Base-by-base conservation (phyloP, 2,113 vertebrate species). In the Mormyrus iriodes region DNA sequence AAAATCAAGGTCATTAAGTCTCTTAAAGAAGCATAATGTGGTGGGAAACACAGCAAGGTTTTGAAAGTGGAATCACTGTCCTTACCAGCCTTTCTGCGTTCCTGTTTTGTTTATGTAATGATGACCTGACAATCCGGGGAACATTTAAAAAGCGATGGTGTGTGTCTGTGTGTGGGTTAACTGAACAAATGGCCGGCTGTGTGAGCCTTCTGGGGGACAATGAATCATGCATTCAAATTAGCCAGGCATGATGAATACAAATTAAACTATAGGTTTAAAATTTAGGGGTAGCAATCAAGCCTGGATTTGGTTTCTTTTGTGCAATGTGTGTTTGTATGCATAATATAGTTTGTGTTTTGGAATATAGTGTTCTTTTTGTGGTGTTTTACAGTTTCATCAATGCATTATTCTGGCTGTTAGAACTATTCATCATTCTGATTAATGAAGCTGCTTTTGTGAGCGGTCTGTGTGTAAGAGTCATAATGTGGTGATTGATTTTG, bases 341-440 rank as follows among this genome's bases (percentile, higher is more conserved):
- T 52, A 89, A 92, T 91, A 92, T 58, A 82, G 90, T 91, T 91
- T 94, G 92, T 92, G 90, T 95, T 95, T 95, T 94, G 93, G 93
- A 39, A 89, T 93, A 94, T 94, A 94, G 95, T 94, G 94, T 95
- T 96, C 95, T 95, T 95, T 92, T 94, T 92, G 90, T 93, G 95
- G 95, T 94, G 94, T 94, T 95, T 93, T 94, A 94, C 91, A 85
- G 91, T 92, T 94, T 95, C 95, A 96, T 95, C 95, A 95, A 96
- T 96, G 95, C 96, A 95, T 95, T 94, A 94, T 95, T 95, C 95
- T 94, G 94, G 94, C 94, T 95, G 95, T 95, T 95, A 94, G 95
- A 96, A 96, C 96, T 95, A 96, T 94, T 95, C 95, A 96, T 96
- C 88, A 95, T 92, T 86, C 31, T 96, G 94, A 96, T 96, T 96